Conservation (phyloP, 2,797 vertebrate species). For the Thripadectes ignobilis region DNA sequence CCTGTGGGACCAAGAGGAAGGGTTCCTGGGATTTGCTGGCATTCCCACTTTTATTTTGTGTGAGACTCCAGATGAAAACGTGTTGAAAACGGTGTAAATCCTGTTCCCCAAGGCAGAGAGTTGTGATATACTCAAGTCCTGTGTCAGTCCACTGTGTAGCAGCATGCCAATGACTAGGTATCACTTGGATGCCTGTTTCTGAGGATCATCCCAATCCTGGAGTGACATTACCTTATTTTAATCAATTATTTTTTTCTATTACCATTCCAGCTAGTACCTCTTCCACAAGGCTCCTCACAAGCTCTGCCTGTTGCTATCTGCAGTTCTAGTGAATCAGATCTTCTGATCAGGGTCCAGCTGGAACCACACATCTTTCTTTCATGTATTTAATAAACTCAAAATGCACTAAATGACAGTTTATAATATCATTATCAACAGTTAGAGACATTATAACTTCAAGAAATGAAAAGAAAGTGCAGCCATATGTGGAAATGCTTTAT, state of each 20-base stretch:
- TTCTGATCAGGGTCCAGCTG: slow-evolving; percentile 64
- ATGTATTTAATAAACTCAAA: slow-evolving; percentile 77
- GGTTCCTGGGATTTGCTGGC: neutral
- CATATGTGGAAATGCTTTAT: slow-evolving; percentile 81
- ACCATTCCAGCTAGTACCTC: neutral
- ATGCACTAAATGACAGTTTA: slow-evolving; percentile 81
- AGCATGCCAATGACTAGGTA: neutral
- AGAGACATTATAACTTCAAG: slow-evolving; percentile 81
- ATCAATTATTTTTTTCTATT: neutral
- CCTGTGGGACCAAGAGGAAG: neutral
- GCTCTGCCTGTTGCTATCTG: neutral
- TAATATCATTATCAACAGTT: slow-evolving; percentile 85
- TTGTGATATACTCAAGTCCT: neutral
- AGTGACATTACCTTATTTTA: neutral
- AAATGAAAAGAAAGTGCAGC: slow-evolving; percentile 81
- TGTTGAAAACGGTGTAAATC: neutral
- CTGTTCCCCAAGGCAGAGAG: neutral
- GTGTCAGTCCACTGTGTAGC: neutral
- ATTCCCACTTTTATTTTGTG: neutral
- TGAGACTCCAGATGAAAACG: neutral
- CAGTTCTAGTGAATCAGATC: neutral
- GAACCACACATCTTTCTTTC: slow-evolving; percentile 66
- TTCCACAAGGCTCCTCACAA: neutral
- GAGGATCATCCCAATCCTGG: neutral
- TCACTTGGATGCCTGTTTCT: neutral